These are phyloP conservation scores for Noctuana brunneofusca DNA, from an alignment of 2,888 invertebrate species.

Conservation along the genomic window DNA sequence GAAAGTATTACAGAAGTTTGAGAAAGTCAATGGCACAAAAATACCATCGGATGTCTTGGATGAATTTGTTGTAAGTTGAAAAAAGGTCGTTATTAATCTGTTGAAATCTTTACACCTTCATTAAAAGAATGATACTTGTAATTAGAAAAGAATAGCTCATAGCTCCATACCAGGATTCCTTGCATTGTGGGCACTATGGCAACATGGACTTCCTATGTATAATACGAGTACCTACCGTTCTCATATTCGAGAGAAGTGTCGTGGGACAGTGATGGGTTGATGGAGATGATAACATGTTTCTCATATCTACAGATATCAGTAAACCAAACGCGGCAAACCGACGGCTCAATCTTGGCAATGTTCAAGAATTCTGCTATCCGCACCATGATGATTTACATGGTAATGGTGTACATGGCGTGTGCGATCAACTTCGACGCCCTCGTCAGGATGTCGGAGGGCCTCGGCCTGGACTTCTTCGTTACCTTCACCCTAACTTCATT, in stretches of 20 bases:
- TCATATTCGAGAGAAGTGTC: no score
- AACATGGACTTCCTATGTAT: no score
- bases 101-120: no score
- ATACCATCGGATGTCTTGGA: slow-evolving; percentile 74
- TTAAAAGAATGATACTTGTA: no score
- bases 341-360: slow-evolving; percentile 59
- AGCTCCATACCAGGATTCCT: no score
- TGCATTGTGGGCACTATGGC: no score
- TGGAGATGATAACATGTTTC: no score
- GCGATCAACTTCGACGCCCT: slow-evolving; percentile 73
- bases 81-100: no score
- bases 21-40: slow-evolving; percentile 67
- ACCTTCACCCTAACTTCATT: slow-evolving; percentile 73
- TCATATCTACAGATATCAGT: slow-evolving; percentile 65
- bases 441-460: slow-evolving; percentile 72
- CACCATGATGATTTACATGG: slow-evolving; percentile 57
- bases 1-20: slow-evolving; percentile 64
- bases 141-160: no score
- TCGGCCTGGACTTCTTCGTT: slow-evolving; percentile 74
- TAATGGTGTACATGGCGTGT: slow-evolving; percentile 67
- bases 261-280: no score
- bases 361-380: slow-evolving; percentile 60
- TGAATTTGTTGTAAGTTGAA: slow-evolving; percentile 67
- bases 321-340: slow-evolving; percentile 57
- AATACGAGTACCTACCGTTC: no score